These are phyloP conservation scores for Phrynocephalus forsythii DNA, from an alignment of 2,797 vertebrate genomes.

Conservation along the genomic window DNA sequence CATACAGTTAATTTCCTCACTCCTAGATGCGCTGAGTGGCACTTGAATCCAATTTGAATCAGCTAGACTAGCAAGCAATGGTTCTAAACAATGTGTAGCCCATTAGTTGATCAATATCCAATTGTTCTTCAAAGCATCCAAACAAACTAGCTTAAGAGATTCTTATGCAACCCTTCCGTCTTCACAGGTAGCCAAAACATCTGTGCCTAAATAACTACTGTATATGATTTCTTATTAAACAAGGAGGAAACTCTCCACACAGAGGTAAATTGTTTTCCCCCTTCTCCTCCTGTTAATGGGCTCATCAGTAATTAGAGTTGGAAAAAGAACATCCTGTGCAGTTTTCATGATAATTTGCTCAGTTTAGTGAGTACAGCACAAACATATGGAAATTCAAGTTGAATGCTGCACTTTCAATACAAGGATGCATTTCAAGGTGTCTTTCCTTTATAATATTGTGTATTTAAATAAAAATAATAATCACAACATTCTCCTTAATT, in stretches of 20 bases:
- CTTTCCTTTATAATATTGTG: neutral
- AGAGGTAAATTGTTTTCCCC: neutral
- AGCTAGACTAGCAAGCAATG: neutral
- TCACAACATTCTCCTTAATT: neutral
- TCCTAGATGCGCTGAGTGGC: neutral
- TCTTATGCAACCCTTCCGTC: neutral
- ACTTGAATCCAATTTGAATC: neutral
- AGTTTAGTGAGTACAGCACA: neutral
- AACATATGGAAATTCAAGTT: conserved; percentile 24
- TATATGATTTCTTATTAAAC: neutral
- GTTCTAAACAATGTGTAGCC: neutral
- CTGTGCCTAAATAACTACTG: neutral
- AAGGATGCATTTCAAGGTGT: neutral
- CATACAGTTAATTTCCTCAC: neutral
- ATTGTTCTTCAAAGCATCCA: neutral
- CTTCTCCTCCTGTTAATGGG: neutral
- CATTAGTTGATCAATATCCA: neutral
- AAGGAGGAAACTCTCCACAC: neutral
- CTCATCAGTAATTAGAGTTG: conserved; percentile 10
- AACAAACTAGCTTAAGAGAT: neutral
- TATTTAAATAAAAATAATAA: neutral
- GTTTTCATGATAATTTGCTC: neutral
- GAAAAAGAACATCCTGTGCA: neutral
- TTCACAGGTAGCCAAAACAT: neutral
- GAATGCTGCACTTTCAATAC: neutral